These are phyloP conservation scores for Picus viridis DNA, from an alignment of 2,797 vertebrate species.

Conservation along the genomic window DNA sequence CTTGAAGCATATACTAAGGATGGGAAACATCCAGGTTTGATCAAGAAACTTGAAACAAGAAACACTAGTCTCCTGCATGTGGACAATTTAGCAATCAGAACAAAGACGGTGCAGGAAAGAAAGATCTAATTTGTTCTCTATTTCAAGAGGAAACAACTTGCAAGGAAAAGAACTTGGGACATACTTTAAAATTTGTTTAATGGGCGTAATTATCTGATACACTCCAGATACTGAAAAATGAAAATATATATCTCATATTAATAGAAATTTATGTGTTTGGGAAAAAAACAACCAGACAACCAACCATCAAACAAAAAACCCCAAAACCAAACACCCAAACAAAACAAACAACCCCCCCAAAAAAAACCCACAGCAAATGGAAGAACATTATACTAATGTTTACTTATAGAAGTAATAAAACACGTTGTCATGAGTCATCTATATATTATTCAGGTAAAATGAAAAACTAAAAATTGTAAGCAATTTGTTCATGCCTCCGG, in stretches of 20 bases:
- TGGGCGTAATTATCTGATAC: not conserved
- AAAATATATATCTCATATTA: not conserved
- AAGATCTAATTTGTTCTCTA: not conserved
- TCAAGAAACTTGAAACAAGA: too few relatives aligned
- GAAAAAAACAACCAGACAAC: not conserved
- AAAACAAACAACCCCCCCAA: too few relatives aligned
- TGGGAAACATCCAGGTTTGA: too few relatives aligned
- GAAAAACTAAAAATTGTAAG: not conserved
- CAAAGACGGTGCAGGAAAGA: not conserved
- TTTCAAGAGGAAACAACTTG: not conserved
- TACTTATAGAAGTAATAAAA: not conserved
- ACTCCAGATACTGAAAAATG: not conserved
- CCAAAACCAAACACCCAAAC: too few relatives aligned
- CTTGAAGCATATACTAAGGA: too few relatives aligned
- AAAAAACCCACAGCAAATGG: too few relatives aligned
- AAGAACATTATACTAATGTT: not conserved
- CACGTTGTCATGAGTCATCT: not conserved
- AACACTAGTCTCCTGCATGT: not conserved
- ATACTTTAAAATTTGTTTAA: not conserved
- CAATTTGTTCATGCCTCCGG: conserved; percentile 11
- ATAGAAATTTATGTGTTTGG: not conserved
- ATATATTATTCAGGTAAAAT: not conserved
- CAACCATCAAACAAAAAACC: not conserved
- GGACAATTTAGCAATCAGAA: not conserved
- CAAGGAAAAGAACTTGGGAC: not conserved